A percentile compares a stretch with the other conserved stretches of the same genome.
These are phyloP conservation scores for Glandiceps talaboti DNA, from an alignment of 53 echinoderm and acorn worm species.

Conservation along the genomic window DNA sequence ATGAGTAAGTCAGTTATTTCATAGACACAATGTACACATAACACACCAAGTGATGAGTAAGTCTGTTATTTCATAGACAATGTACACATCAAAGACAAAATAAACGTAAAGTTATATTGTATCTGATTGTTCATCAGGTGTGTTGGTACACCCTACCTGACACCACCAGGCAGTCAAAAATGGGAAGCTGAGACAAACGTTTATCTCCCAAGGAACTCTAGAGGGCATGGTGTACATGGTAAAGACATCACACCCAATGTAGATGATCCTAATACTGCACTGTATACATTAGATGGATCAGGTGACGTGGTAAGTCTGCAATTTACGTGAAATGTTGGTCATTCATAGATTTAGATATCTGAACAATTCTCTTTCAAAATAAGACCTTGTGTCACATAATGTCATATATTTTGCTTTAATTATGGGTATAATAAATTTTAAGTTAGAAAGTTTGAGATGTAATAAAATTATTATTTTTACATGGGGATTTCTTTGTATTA, in stretches of 20 bases:
- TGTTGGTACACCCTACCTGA: neutral
- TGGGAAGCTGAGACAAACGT: neutral
- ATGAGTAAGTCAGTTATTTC: neutral
- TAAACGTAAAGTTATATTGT: neutral
- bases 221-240: neutral
- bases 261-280: neutral
- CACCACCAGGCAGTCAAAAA: neutral
- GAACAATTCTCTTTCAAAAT: too few species aligned
- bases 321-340: too few species aligned
- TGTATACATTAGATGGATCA: neutral
- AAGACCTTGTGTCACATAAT: too few species aligned
- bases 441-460: too few species aligned
- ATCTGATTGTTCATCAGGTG: neutral
- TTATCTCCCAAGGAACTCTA: neutral
- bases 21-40: constrained; percentile 74
- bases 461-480: too few species aligned
- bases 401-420: too few species aligned
- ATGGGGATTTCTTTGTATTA: too few species aligned
- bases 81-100: constrained; percentile 35
- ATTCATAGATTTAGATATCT: too few species aligned
- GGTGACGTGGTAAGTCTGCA: neutral
- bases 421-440: too few species aligned
- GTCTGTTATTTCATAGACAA: too few species aligned
- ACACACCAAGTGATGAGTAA: neutral
- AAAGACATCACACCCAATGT: neutral